Base-by-base conservation (phyloP, 1,140 invertebrate genomes). In the Himalopsyche phryganea region DNA sequence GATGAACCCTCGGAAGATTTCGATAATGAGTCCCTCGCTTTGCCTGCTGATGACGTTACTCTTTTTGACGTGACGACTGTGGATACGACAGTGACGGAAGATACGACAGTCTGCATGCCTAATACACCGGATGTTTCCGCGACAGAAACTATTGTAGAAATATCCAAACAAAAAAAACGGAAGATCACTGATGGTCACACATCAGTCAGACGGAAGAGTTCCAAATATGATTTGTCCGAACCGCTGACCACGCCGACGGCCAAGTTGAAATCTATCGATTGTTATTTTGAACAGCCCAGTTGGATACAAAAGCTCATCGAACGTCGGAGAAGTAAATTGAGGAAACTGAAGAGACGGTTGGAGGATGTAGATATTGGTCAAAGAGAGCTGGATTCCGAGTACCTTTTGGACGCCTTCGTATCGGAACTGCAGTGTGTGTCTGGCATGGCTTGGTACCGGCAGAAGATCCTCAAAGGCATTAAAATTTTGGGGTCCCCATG, bases 181-280 rank as follows among this genome's bases (percentile, higher is more conserved):
- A 55, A 47, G 46, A 7, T 40, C n/a, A 13, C 6, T n/a, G 47
- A 53, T 44, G 50, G 38, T 35, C 42, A n/a, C 9, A 33, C 50
- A 5, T 32, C 18, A n/a, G 17, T 56, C 5, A 44, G 53, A 36
- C n/a, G 20, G 3, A 48, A 62, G 49, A 51, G 54, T 38, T 58
- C 50, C 2, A 63, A 59, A 52, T 63, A 40, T 38, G 49, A 58
- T 32, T 46, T 63, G 17, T 33, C 28, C 1, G 18, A 38, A 6
- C 48, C 17, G 0, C 44, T 63, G 6, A 19, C 47, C 0, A 56
- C 51, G 1, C 55, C 56, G 7, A 20, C 28, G 11, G 11, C 14
- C 1, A 51, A 53, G 18, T 7, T 52, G 14, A 49, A 56, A n/a
- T 11, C 55, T 11, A 33, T 15, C n/a, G 23, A 48, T 18, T 49